phyloP scores from a whole-genome alignment of 2,888 invertebrate species.

The Anthophora plumipes region DNA sequence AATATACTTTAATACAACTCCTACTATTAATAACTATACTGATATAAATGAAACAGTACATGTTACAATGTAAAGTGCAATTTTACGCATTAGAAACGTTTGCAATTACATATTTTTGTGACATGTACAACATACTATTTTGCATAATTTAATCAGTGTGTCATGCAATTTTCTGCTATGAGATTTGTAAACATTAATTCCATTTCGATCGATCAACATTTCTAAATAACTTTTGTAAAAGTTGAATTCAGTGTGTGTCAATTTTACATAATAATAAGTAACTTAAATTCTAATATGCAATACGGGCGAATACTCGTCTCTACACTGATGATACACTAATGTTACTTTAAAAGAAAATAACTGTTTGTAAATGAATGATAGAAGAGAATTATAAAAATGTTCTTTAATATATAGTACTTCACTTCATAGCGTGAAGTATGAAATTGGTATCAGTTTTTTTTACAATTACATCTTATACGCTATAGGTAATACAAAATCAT shows the following conservation, averaged over 20 bases:
- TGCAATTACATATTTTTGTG: slow-evolving; percentile 42
- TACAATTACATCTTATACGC: slow-evolving; percentile 45
- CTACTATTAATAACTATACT: slow-evolving; percentile 39
- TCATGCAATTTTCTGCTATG: slow-evolving; percentile 39
- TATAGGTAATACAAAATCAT: slow-evolving; percentile 63
- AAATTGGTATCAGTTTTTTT: slow-evolving; percentile 66
- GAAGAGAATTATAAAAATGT: neutral
- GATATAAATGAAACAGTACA: slow-evolving; percentile 47
- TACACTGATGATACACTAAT: neutral
- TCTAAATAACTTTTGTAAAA: slow-evolving; percentile 12
- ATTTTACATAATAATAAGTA: neutral
- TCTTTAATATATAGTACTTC: slow-evolving; percentile 14
- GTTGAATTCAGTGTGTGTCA: neutral
- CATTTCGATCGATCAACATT: slow-evolving; percentile 6
- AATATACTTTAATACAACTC: slow-evolving; percentile 23
- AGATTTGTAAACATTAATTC: slow-evolving; percentile 29
- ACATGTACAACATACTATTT: slow-evolving; percentile 36
- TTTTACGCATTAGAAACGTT: slow-evolving; percentile 10
- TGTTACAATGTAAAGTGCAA: slow-evolving; percentile 32
- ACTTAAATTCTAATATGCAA: slow-evolving; percentile 8
- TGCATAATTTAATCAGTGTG: slow-evolving; percentile 14
- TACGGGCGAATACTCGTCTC: slow-evolving; percentile 3
- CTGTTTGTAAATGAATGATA: slow-evolving; percentile 1
- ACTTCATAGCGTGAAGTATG: slow-evolving; percentile 32
- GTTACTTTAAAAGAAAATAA: neutral